phyloP scores from a whole-genome alignment of 1,140 invertebrate species.

The Drosophila trapezifrons region DNA sequence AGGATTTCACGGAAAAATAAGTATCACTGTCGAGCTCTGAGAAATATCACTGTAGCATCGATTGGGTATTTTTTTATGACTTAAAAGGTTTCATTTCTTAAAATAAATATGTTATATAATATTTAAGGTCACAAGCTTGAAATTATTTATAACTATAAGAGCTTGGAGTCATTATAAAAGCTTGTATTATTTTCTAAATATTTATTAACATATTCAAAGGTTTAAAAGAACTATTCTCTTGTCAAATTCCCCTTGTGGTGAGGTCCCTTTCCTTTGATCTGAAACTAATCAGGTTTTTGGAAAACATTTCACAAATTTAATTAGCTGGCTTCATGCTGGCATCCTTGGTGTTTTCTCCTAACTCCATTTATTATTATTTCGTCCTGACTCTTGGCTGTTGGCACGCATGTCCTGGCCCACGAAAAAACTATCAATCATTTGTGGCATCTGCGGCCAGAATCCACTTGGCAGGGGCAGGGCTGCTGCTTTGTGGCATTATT shows the following conservation, averaged over 20 bases:
- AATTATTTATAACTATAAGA: no score
- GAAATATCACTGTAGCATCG: neutral
- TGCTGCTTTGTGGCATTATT: constrained; percentile 56
- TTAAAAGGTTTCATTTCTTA: neutral
- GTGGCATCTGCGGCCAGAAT: constrained; percentile 44
- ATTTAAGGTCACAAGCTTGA: no score
- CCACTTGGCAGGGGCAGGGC: constrained; percentile 7
- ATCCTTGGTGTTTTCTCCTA: constrained; percentile 1
- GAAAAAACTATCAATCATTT: constrained; percentile 70
- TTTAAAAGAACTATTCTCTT: neutral
- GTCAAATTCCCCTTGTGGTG: neutral
- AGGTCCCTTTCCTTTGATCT: constrained; percentile 24
- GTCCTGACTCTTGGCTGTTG: constrained; percentile 19
- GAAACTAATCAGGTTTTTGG: constrained; percentile 60
- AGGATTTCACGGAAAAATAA: neutral
- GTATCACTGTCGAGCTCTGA: neutral
- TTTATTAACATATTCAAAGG: neutral
- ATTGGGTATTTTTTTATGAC: neutral
- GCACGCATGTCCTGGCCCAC: no score
- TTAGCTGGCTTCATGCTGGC: constrained; percentile 13
- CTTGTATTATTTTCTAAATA: neutral
- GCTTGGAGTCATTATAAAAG: no score
- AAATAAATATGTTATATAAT: neutral
- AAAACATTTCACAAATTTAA: constrained; percentile 42
- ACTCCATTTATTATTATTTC: constrained; percentile 17